Evolutionary conservation across 1,140 invertebrate genomes (phyloP).

Genomic region (Apolygus lucorum): DNA sequence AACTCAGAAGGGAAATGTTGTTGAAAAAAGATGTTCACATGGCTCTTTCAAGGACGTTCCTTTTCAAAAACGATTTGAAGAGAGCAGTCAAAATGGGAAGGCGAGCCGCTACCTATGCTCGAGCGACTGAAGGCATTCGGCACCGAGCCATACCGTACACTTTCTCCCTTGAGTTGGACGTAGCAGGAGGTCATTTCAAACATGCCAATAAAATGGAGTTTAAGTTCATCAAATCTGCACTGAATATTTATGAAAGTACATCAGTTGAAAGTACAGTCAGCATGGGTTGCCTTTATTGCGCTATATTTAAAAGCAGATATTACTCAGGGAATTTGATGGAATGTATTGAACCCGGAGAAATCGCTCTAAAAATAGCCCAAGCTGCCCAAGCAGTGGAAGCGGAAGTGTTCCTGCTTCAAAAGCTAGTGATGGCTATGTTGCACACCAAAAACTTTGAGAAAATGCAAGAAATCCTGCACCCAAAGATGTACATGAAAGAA

Average conservation of each 20-base stretch:
- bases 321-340: conserved; percentile 4
- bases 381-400: not conserved
- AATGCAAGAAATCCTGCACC: conserved; percentile 2
- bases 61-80: conserved; percentile 2
- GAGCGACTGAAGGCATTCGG: not conserved
- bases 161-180: not conserved
- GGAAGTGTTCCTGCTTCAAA: conserved; percentile 9
- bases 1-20: conserved; percentile 8
- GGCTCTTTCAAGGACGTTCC: not conserved
- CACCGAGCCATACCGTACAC: not conserved
- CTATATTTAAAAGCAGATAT: conserved; percentile 17
- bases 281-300: conserved; percentile 10
- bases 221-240: not conserved
- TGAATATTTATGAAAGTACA: not conserved
- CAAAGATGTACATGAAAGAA: conserved; percentile 16
- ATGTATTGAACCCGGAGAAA: not conserved
- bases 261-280: not conserved
- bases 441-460: conserved; percentile 11
- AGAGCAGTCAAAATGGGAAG: conserved; percentile 8
- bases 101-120: not conserved
- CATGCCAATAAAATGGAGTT: not conserved
- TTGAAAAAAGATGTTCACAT: conserved; percentile 7
- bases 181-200: not conserved
- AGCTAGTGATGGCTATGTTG: not conserved
- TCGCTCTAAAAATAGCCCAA: conserved; percentile 4